These are phyloP conservation scores for Drosophila subobscura DNA, from an alignment of 1,140 invertebrate species.

Conservation along the genomic window DNA sequence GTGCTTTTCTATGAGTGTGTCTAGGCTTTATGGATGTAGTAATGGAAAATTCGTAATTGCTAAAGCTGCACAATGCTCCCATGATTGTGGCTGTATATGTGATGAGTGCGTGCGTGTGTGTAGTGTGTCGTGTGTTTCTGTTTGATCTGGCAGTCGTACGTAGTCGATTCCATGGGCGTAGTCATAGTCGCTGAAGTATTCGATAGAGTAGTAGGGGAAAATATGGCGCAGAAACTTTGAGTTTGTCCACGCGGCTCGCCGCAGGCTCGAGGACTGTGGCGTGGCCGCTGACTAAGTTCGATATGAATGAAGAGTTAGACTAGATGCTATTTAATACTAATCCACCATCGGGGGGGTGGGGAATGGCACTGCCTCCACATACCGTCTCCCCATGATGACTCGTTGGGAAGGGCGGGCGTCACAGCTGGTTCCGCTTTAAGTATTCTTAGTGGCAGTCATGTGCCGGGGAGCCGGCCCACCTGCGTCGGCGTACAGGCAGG, in stretches of 20 bases:
- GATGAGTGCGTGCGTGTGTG: conserved; percentile 1
- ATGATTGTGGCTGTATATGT: conserved; percentile 42
- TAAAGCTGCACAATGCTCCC: conserved; percentile 39
- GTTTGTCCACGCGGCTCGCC: conserved; percentile 15
- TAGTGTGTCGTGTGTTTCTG: conserved; percentile 27
- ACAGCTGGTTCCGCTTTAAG: conserved; percentile 37
- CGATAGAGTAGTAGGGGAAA: conserved; percentile 5
- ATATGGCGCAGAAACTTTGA: conserved; percentile 44
- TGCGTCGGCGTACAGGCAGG: conserved; percentile 82
- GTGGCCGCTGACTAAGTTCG: conserved; percentile 39
- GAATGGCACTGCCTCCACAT: no score
- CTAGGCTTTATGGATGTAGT: conserved; percentile 36
- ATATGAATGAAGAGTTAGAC: conserved; percentile 76
- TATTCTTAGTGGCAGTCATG: conserved; percentile 63
- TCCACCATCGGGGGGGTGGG: conserved; percentile 12
- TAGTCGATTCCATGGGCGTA: conserved; percentile 38
- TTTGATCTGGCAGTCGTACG: conserved; percentile 34
- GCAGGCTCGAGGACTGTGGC: neutral
- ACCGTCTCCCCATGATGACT: no score
- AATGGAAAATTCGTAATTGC: conserved; percentile 56
- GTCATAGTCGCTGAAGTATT: conserved; percentile 1
- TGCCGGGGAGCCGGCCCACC: conserved; percentile 58
- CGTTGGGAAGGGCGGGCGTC: neutral
- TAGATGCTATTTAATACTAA: conserved; percentile 73
- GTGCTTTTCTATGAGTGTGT: conserved; percentile 30